Evolutionary conservation across 92 coral and sea anemone genomes (phyloP).

Genomic region (Palythoa heliodiscus): DNA sequence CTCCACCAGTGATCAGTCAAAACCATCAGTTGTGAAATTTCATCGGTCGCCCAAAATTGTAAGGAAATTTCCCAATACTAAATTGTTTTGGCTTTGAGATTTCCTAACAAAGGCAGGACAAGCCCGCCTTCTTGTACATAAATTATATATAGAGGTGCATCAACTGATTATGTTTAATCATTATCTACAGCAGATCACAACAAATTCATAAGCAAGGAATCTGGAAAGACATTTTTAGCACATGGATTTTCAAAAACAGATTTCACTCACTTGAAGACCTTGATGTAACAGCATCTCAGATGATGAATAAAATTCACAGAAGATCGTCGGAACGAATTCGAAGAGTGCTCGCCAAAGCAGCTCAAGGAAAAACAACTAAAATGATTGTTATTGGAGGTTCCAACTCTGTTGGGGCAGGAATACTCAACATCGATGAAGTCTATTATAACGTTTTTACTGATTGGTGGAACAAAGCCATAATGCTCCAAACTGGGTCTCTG

Average conservation of each 20-base stretch:
- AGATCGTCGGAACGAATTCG: slow-evolving; percentile 15
- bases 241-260: slow-evolving; percentile 18
- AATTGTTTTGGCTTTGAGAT: too few species aligned
- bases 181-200: slow-evolving; percentile 1
- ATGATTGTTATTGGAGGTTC: slow-evolving; percentile 29
- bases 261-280: background rate
- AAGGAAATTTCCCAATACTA: too few species aligned
- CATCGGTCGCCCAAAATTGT: too few species aligned
- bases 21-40: too few species aligned
- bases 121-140: too few species aligned
- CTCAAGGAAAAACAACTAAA: background rate
- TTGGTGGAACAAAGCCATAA: too few species aligned
- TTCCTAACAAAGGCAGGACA: too few species aligned
- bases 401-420: slow-evolving; percentile 26
- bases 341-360: background rate
- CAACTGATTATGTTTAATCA: too few species aligned
- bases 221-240: slow-evolving; percentile 17
- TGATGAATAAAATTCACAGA: background rate
- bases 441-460: too few species aligned
- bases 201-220: background rate
- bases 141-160: too few species aligned
- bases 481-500: too few species aligned
- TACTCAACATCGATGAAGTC: background rate
- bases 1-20: too few species aligned
- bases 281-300: background rate